Conservation (phyloP, 2,888 invertebrate species). For the Eretmocerus hayati region DNA sequence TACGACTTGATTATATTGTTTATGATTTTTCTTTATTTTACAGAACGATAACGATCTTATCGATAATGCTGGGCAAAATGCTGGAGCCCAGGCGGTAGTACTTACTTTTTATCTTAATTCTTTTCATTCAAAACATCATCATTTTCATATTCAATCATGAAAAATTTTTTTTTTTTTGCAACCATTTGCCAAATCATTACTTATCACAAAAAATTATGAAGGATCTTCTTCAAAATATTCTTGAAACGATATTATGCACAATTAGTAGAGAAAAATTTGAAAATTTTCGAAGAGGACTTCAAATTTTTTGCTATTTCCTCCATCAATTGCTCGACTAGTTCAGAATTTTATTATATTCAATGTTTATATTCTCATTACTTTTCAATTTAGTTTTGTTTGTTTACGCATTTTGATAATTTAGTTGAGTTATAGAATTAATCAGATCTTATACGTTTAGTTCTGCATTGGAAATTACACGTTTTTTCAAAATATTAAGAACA, state of each 20-base stretch:
- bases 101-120: slow-evolving; percentile 40
- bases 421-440: slow-evolving; percentile 12
- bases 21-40: slow-evolving; percentile 45
- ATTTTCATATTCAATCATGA: slow-evolving; percentile 1
- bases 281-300: no score
- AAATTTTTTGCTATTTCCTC: slow-evolving; percentile 15
- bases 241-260: no score
- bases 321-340: not conserved
- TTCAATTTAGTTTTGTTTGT: slow-evolving; percentile 10
- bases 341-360: not conserved
- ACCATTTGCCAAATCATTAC: slow-evolving; percentile 1
- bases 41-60: slow-evolving; percentile 48
- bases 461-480: slow-evolving; percentile 1
- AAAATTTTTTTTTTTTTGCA: slow-evolving; percentile 3
- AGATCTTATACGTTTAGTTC: slow-evolving; percentile 11
- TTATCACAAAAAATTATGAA: no score
- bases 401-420: slow-evolving; percentile 14
- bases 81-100: slow-evolving; percentile 49
- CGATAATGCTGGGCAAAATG: slow-evolving; percentile 48
- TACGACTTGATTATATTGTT: slow-evolving; percentile 43
- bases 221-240: no score
- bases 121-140: slow-evolving; percentile 9
- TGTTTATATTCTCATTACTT: not conserved
- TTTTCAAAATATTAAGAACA: slow-evolving; percentile 18
- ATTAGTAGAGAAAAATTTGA: no score